A percentile compares a stretch with the other conserved stretches of the same genome.
phyloP scores from a whole-genome alignment of 64 coral and sea anemone genomes.

The Stichodactyla mertensii region DNA sequence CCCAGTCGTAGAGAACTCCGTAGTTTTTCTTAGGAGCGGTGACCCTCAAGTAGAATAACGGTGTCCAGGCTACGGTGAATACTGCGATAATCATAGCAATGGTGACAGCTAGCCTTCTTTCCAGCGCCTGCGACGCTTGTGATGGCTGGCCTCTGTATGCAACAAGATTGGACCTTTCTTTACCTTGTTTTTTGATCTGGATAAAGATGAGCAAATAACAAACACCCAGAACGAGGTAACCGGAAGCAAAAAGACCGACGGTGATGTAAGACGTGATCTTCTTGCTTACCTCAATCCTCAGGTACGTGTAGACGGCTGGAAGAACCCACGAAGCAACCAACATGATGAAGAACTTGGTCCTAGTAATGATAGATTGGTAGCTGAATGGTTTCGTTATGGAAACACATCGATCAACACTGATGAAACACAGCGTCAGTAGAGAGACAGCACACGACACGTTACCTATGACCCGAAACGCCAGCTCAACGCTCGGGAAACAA shows the following conservation, averaged over 20 bases:
- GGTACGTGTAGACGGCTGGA: slow-evolving; percentile 34
- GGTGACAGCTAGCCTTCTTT: slow-evolving; percentile 63
- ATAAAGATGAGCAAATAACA: slow-evolving; percentile 59
- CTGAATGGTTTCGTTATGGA: slow-evolving; percentile 27
- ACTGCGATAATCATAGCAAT: slow-evolving; percentile 61
- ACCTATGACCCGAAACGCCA: slow-evolving; percentile 56
- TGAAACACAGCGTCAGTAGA: slow-evolving; percentile 51
- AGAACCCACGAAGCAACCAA: slow-evolving; percentile 40
- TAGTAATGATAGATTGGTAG: slow-evolving; percentile 67
- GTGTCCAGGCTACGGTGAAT: slow-evolving; percentile 48
- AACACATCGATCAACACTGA: slow-evolving; percentile 75
- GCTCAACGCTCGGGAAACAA: slow-evolving; percentile 30
- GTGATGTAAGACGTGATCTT: slow-evolving; percentile 68
- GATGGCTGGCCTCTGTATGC: not conserved
- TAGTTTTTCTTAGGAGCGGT: slow-evolving; percentile 58
- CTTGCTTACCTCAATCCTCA: slow-evolving; percentile 48
- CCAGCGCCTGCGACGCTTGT: not conserved
- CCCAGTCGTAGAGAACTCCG: slow-evolving; percentile 58
- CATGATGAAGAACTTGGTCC: slow-evolving; percentile 39
- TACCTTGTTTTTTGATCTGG: slow-evolving; percentile 30
- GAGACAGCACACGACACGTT: slow-evolving; percentile 71
- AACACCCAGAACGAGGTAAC: slow-evolving; percentile 27
- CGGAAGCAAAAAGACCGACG: slow-evolving; percentile 39
- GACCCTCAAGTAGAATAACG: slow-evolving; percentile 65
- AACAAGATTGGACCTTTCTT: not conserved